phyloP scores from a whole-genome alignment of 2,113 vertebrate genomes.

The Sisor rabdophorus region DNA sequence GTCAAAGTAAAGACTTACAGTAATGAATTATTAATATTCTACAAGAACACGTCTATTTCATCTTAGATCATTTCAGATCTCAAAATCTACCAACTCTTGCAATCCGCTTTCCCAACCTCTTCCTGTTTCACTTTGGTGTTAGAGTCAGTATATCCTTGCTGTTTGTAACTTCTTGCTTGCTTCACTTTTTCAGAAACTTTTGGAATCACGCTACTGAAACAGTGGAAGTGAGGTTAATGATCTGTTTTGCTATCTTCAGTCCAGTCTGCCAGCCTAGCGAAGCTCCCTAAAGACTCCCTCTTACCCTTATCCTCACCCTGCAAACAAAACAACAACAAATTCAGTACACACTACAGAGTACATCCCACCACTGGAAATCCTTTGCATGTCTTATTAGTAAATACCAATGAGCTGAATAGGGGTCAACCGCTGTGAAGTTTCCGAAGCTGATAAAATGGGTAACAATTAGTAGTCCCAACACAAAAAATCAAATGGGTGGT shows the following conservation, averaged over 20 bases:
- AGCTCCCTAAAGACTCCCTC: neutral
- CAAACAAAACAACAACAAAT: neutral
- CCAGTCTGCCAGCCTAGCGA: neutral
- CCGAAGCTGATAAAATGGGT: too few species aligned
- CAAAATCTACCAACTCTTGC: neutral
- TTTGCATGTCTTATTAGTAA: neutral
- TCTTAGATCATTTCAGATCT: neutral
- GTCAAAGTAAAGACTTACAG: too few species aligned
- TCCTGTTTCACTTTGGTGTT: neutral
- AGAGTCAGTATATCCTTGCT: neutral
- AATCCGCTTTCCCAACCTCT: neutral
- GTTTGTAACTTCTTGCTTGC: conserved; percentile 16
- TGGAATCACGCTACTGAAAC: conserved; percentile 69
- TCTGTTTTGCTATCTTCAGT: conserved; percentile 1
- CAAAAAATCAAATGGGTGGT: too few species aligned
- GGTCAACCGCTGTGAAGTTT: too few species aligned
- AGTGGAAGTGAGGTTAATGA: conserved; percentile 9
- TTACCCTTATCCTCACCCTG: neutral
- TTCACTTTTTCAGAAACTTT: conserved; percentile 69
- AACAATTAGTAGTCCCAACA: too few species aligned
- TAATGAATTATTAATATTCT: too few species aligned
- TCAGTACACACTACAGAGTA: neutral
- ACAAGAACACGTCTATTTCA: neutral
- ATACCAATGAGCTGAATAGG: too few species aligned
- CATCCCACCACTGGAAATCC: neutral